Conservation (phyloP, 2,888 invertebrate genomes). For the Calephelis perditalis region DNA sequence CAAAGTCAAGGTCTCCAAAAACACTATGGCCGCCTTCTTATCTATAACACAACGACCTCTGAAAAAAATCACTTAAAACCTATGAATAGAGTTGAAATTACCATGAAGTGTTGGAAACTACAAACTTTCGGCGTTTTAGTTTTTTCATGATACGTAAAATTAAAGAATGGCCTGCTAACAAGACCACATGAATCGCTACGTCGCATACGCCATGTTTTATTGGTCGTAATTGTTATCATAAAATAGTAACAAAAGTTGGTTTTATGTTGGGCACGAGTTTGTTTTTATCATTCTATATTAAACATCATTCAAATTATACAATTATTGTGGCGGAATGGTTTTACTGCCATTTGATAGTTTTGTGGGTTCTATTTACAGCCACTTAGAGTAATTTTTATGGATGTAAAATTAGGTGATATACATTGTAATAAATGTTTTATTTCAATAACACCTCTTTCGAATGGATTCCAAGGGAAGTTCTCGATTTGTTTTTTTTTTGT, state of each 20-base stretch:
- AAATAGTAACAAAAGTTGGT: conserved; percentile 76
- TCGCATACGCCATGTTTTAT: conserved; percentile 70
- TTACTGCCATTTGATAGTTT: conserved; percentile 65
- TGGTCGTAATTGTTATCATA: conserved; percentile 77
- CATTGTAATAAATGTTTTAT: conserved; percentile 1
- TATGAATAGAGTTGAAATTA: not conserved
- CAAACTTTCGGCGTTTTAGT: conserved; percentile 4
- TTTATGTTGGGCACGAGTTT: conserved; percentile 69
- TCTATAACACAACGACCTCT: not conserved
- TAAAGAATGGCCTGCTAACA: conserved; percentile 59
- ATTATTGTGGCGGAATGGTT: conserved; percentile 63
- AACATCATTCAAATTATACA: conserved; percentile 46
- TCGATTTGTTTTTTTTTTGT: no score
- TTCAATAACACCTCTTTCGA: not conserved
- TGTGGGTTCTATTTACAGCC: conserved; percentile 32
- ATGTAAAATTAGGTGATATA: conserved; percentile 16
- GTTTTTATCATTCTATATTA: conserved; percentile 67
- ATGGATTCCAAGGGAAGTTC: no score
- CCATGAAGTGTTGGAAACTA: not conserved
- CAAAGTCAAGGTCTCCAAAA: conserved; percentile 47
- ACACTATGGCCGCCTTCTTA: not conserved
- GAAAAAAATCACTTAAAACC: not conserved
- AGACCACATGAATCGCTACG: conserved; percentile 70
- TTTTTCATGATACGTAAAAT: conserved; percentile 26
- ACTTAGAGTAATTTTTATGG: conserved; percentile 35